Base-by-base conservation (phyloP, 2,888 invertebrate genomes). In the Drosophila neutralis region DNA sequence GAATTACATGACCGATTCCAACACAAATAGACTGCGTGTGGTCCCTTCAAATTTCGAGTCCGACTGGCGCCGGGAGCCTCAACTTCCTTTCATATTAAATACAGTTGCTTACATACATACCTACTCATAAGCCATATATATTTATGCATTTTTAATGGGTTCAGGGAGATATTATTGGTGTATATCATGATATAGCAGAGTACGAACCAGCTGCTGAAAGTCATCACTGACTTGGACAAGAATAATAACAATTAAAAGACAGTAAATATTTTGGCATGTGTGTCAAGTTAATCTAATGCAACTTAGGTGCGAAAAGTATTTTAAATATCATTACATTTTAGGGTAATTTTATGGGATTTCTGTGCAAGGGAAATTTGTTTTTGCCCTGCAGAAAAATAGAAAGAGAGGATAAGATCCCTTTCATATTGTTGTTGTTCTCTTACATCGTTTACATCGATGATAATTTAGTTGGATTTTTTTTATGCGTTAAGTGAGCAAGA, bases 1-100 rank as follows among this genome's bases (percentile, higher is more conserved):
- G 72, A 86, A 79, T 83, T 78, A 88, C 87, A 76, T 85, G 89
- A 89, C 45, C 82, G 89, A 87, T 82, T 85, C 64, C 84, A 74
- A 82, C 69, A 73, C 89, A 78, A 89, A 84, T 74, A 78, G 73
- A 58, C 72, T 71, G 86, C 80, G 88, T 85, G 90, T 80, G 86
- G 87, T 57, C 87, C 54, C 42, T n/a, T 35, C 56, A 38, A n/a
- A 40, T 24, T 42, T 54, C 10, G 35, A 56, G 51, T 15, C 29
- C 54, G 36, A 35, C n/a, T 69, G 82, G 89, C 84, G 84, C 84
- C 87, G 78, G 67, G 63, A 68, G 80, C 76, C 59, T 13, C 60
- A 60, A 53, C 53, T 73, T 73, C 52, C 42, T 48, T 31, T 15
- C 42, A 36, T 24, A 59, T 73, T 56, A n/a, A 58, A 54, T 42